These are phyloP conservation scores for Musca domestica DNA, from an alignment of 1,140 invertebrate genomes.

Conservation along the genomic window DNA sequence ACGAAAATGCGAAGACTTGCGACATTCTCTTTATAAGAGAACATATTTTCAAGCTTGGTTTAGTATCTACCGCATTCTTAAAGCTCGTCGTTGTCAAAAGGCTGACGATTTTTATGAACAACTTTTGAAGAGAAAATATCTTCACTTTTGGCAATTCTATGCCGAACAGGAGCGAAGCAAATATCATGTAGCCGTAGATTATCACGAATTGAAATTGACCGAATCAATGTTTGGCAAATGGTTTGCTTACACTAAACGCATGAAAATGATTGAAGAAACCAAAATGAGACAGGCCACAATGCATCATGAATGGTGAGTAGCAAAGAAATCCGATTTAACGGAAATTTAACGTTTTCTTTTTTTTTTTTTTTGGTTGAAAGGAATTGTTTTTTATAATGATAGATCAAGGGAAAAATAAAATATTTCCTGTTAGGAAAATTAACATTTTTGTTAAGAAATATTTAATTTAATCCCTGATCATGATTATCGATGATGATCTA, in stretches of 20 bases:
- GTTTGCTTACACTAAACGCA: slow-evolving; percentile 50
- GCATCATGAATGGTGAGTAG: slow-evolving; percentile 59
- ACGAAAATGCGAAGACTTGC: slow-evolving; percentile 55
- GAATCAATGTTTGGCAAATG: slow-evolving; percentile 58
- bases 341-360: no score
- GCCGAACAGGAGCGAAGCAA: slow-evolving; percentile 54
- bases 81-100: slow-evolving; percentile 53
- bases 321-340: no score
- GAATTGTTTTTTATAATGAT: no score
- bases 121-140: slow-evolving; percentile 50
- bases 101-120: slow-evolving; percentile 56
- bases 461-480: no score
- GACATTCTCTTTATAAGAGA: slow-evolving; percentile 54
- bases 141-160: slow-evolving; percentile 53
- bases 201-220: slow-evolving; percentile 59
- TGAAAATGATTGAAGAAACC: slow-evolving; percentile 54
- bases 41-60: slow-evolving; percentile 57
- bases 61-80: slow-evolving; percentile 54
- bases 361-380: no score
- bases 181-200: slow-evolving; percentile 63
- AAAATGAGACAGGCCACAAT: slow-evolving; percentile 57
- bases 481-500: no score
- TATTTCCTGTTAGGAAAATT: no score
- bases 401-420: no score
- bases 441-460: no score